Evolutionary conservation across 2,888 invertebrate species (phyloP).

Genomic region (Malacosoma neustria): DNA sequence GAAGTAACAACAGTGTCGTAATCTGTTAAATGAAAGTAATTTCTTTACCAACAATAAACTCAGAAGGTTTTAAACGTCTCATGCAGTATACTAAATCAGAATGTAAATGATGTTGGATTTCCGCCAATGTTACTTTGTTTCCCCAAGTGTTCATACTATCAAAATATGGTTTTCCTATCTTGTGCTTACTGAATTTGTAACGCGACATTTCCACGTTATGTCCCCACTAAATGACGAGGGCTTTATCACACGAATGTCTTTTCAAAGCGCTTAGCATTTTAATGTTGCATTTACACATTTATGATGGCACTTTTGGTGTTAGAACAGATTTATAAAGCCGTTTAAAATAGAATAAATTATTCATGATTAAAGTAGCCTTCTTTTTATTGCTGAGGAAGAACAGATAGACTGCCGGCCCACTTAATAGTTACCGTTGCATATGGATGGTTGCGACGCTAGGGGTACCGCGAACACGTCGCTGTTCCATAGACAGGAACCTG

Average conservation of each 20-base stretch:
- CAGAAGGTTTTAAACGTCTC: conserved; percentile 42
- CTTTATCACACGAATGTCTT: neutral
- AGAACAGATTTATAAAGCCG: too few relatives aligned
- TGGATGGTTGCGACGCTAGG: too few relatives aligned
- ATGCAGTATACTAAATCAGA: conserved; percentile 51
- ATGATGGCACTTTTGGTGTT: too few relatives aligned
- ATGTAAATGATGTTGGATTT: conserved; percentile 59
- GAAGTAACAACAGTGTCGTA: too few relatives aligned
- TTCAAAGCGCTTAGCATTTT: neutral
- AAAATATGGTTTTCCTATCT: conserved; percentile 33
- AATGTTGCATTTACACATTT: neutral
- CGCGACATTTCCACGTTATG: conserved; percentile 3
- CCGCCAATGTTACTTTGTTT: conserved; percentile 61
- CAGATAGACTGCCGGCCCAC: too few relatives aligned
- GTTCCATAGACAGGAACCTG: too few relatives aligned
- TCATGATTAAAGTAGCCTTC: too few relatives aligned
- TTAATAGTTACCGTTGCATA: too few relatives aligned
- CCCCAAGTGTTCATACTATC: conserved; percentile 38
- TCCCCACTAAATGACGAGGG: conserved; percentile 1
- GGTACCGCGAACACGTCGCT: too few relatives aligned
- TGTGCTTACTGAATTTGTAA: conserved; percentile 11
- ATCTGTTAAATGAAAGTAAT: too few relatives aligned
- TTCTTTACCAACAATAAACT: conserved; percentile 14
- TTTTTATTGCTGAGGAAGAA: too few relatives aligned
- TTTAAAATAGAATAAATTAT: too few relatives aligned